A percentile compares a stretch with the other conserved stretches of the same genome.
Evolutionary conservation across 2,797 vertebrate species (phyloP).

Genomic region (Lycodopsis pacificus): DNA sequence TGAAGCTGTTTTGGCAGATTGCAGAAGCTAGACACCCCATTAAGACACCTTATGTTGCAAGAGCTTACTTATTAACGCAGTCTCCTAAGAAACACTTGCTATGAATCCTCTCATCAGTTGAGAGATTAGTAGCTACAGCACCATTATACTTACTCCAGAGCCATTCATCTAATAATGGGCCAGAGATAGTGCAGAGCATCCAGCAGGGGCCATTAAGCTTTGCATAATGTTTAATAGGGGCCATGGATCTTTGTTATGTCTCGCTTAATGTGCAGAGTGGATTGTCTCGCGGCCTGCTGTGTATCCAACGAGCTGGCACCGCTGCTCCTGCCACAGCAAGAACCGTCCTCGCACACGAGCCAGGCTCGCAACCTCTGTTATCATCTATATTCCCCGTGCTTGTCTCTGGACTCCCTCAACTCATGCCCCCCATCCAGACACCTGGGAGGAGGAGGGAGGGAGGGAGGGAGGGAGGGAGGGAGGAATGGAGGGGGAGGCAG

Average conservation of each 20-base stretch:
- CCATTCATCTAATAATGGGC: constrained; percentile 59
- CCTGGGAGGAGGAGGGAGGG: constrained; percentile 55
- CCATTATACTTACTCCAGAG: constrained; percentile 48
- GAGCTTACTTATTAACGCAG: constrained; percentile 25
- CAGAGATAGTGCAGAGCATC: constrained; percentile 71
- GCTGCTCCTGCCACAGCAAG: constrained; percentile 45
- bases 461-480: constrained; percentile 1
- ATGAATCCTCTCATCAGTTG: constrained; percentile 43
- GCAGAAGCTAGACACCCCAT: constrained; percentile 32
- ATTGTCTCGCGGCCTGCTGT: constrained; percentile 63
- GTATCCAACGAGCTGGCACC: constrained; percentile 70
- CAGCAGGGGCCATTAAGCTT: constrained; percentile 70
- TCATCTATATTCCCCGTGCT: constrained; percentile 50
- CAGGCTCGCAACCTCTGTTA: constrained; percentile 53
- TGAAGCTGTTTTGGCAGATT: constrained; percentile 44
- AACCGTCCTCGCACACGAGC: constrained; percentile 42
- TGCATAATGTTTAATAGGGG: constrained; percentile 73
- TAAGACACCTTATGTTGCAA: constrained; percentile 42
- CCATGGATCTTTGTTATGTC: constrained; percentile 74
- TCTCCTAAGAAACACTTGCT: constrained; percentile 40
- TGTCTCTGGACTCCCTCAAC: constrained; percentile 74
- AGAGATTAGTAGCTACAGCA: constrained; percentile 47
- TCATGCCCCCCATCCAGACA: constrained; percentile 68
- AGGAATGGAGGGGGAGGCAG: constrained; percentile 34
- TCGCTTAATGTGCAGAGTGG: constrained; percentile 72